A percentile compares a stretch with the other conserved stretches of the same genome.
phyloP scores from a whole-genome alignment of 2,113 vertebrate species.

The Lanius collurio region DNA sequence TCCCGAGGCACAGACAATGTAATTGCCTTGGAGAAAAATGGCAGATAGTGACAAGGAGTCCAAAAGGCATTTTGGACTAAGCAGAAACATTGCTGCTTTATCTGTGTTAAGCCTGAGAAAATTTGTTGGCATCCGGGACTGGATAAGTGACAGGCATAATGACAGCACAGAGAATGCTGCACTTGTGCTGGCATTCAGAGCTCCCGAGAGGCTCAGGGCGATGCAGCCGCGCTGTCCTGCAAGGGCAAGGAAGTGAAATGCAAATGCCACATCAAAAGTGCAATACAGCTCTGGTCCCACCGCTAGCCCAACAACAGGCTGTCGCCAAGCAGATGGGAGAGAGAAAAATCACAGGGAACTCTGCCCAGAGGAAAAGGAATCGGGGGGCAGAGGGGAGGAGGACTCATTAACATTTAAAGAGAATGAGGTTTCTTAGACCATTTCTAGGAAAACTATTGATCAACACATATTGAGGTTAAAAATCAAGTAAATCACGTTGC shows the following conservation, averaged over 20 bases:
- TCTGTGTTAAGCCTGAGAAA: slow-evolving; percentile 69
- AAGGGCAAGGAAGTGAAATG: slow-evolving; percentile 52
- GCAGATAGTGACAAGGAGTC: slow-evolving; percentile 58
- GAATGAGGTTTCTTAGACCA: background rate
- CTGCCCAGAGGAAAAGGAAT: slow-evolving; percentile 31
- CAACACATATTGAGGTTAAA: background rate
- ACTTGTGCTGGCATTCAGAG: slow-evolving; percentile 62
- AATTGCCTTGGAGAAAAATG: slow-evolving; percentile 60
- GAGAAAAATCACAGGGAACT: slow-evolving; percentile 58
- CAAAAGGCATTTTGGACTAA: slow-evolving; percentile 60
- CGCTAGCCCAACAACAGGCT: slow-evolving; percentile 24
- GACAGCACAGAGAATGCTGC: slow-evolving; percentile 59
- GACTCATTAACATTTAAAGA: slow-evolving; percentile 52
- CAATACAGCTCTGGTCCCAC: background rate
- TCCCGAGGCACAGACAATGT: slow-evolving; percentile 38
- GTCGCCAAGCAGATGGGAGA: slow-evolving; percentile 60
- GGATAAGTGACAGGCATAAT: slow-evolving; percentile 69
- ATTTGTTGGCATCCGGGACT: slow-evolving; percentile 65
- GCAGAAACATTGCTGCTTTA: slow-evolving; percentile 67
- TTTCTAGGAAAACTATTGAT: slow-evolving; percentile 20
- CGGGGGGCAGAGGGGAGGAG: background rate
- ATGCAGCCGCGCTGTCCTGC: slow-evolving; percentile 25
- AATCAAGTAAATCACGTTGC: background rate
- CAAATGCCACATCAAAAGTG: slow-evolving; percentile 23
- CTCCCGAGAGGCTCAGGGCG: slow-evolving; percentile 21